Evolutionary conservation across 1,140 invertebrate genomes (phyloP), one percentile per base, ranked within the genome.

Genomic region (Ceratina calcarata): DNA sequence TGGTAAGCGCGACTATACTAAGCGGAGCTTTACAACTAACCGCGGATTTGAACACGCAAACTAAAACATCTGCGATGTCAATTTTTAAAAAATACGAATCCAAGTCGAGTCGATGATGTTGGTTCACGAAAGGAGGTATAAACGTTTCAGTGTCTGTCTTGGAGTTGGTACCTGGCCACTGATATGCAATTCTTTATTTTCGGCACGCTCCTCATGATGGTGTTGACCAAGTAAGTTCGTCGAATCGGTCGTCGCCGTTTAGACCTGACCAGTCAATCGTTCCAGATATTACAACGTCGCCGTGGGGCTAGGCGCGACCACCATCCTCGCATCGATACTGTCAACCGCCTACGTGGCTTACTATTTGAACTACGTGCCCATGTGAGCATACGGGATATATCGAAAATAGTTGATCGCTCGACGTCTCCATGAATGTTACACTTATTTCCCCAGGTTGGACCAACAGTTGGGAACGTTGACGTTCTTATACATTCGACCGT

Each of bases 121-220:
- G 4, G 2, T 20, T 16, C 6, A 49, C 0, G 15, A 66, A 49
- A 22, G 4, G 2, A 49, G 15, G 13, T 13, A 49, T 37, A 16
- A 71, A 74, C 77, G 22, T 84, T 80, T 32, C 82, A 95, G 95
- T 97, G 97, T 84, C 93, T 97, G 91, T 94, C 94, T 7, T 97
- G 96, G 95, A 95, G 95, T 27, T 98, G 97, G 97, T 97, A 97
- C 85, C 86, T 98, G 61, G 95, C 96, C 18, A 95, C 95, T 74
- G 97, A 98, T 89, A 97, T 96, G 94, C 96, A 97, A 91, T 96
- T 96, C 87, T 97, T 95, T 86, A 86, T 95, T 8, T 89, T 97
- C 70, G 91, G 90, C 53, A 89, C 90, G 0, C 81, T 93, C 16
- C 66, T 95, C 0, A 83, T 95, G 16, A 92, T 95, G 18, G 74